Evolutionary conservation across 2,888 invertebrate genomes (phyloP).

Genomic region (Macaria notata): DNA sequence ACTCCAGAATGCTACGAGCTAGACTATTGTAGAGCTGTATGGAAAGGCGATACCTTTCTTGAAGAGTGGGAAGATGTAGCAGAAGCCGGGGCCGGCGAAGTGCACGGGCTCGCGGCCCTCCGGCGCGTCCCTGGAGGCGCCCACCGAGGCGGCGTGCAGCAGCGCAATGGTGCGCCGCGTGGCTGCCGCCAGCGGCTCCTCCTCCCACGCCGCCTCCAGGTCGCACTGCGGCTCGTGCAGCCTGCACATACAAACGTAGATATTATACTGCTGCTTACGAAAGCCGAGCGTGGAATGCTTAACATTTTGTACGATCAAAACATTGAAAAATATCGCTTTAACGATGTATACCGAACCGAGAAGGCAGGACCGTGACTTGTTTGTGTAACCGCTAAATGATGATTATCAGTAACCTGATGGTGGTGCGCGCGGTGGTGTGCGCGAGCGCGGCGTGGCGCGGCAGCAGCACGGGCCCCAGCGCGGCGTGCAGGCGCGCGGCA

Average conservation of each 20-base stretch:
- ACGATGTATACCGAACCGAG: too few species aligned
- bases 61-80: constrained; percentile 91
- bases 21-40: too few species aligned
- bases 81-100: constrained; percentile 89
- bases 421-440: constrained; percentile 86
- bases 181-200: constrained; percentile 84
- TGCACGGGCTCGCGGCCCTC: constrained; percentile 40
- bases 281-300: not conserved
- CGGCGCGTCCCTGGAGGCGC: constrained; percentile 18
- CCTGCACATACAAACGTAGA: constrained; percentile 50
- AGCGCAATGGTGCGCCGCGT: constrained; percentile 84
- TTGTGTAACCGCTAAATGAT: too few species aligned
- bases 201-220: constrained; percentile 89
- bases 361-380: too few species aligned
- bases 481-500: constrained; percentile 83
- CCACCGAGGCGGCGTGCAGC: constrained; percentile 76
- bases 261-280: not conserved
- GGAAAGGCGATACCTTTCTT: too few species aligned
- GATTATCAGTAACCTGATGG: constrained; percentile 80
- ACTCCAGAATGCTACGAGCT: too few species aligned
- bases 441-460: constrained; percentile 72
- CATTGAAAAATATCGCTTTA: too few species aligned
- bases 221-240: constrained; percentile 91
- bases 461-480: constrained; percentile 79
- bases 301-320: too few species aligned